Conservation (phyloP, 2,797 vertebrate species). For the Periophthalmus magnuspinnatus region DNA sequence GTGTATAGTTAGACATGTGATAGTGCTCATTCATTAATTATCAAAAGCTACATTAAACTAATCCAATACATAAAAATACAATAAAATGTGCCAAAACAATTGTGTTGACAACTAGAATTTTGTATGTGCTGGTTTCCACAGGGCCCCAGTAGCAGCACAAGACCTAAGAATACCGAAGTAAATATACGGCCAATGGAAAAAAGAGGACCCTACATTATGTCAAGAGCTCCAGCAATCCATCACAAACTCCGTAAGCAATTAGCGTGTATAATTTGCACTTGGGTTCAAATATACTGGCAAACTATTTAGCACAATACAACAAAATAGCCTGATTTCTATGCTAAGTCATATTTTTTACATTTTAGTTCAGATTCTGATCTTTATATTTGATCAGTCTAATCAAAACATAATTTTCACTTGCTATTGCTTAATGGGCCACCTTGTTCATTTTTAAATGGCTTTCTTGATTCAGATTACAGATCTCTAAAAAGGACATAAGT, state of each 20-base stretch:
- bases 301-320: not conserved
- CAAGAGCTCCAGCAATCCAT: conserved; percentile 84
- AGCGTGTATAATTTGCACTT: not conserved
- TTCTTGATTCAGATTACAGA: not conserved
- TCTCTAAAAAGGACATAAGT: not conserved
- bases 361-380: not conserved
- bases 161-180: conserved; percentile 66
- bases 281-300: not conserved
- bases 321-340: not conserved
- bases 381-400: not conserved
- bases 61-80: not conserved
- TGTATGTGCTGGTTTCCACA: conserved; percentile 11
- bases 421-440: no score
- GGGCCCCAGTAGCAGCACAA: conserved; percentile 54
- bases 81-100: not conserved
- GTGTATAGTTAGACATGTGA: not conserved
- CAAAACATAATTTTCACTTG: no score
- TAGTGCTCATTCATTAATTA: not conserved
- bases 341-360: not conserved
- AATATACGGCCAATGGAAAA: conserved; percentile 78
- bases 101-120: not conserved
- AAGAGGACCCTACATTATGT: conserved; percentile 89
- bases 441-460: not conserved
- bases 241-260: conserved; percentile 87
- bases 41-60: not conserved